Percentiles rank a stretch among this genome's conserved stretches.
These are phyloP conservation scores for Heliconius cydno DNA, from an alignment of 2,888 invertebrate species.

Conservation along the genomic window DNA sequence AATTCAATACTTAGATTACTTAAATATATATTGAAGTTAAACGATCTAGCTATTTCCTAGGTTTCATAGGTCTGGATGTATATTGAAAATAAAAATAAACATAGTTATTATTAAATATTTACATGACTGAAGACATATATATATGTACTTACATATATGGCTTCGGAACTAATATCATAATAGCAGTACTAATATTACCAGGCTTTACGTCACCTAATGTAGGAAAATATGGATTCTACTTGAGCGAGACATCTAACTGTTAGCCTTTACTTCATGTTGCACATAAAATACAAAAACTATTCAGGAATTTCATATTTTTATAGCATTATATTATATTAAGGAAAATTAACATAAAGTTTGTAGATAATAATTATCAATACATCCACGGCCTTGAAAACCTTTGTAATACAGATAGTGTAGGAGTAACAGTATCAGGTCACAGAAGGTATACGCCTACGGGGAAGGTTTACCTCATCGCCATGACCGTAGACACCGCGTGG, in stretches of 20 bases:
- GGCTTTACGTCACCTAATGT: constrained; percentile 4
- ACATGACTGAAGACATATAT: background rate
- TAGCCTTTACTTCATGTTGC: background rate
- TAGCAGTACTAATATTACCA: constrained; percentile 2
- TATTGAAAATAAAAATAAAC: constrained; percentile 3
- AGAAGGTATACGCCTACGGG: constrained; percentile 75
- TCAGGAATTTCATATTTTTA: background rate
- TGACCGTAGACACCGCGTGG: constrained; percentile 96
- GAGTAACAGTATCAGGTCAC: constrained; percentile 51
- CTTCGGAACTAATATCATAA: constrained; percentile 16
- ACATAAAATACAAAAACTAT: background rate
- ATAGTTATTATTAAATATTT: constrained; percentile 4
- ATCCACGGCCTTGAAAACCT: constrained; percentile 5
- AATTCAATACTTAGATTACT: constrained; percentile 16
- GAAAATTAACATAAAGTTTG: background rate
- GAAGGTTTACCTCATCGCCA: constrained; percentile 93
- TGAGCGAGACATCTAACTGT: background rate
- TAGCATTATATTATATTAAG: background rate
- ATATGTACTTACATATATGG: background rate
- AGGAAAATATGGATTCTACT: background rate
- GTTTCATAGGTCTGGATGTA: constrained; percentile 11
- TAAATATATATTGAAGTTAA: constrained; percentile 14
- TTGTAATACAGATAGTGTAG: constrained; percentile 24
- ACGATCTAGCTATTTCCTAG: constrained; percentile 16
- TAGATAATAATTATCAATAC: background rate